These are phyloP conservation scores for Monoplex corrugatus DNA, from an alignment of 2,888 invertebrate genomes.

Conservation along the genomic window DNA sequence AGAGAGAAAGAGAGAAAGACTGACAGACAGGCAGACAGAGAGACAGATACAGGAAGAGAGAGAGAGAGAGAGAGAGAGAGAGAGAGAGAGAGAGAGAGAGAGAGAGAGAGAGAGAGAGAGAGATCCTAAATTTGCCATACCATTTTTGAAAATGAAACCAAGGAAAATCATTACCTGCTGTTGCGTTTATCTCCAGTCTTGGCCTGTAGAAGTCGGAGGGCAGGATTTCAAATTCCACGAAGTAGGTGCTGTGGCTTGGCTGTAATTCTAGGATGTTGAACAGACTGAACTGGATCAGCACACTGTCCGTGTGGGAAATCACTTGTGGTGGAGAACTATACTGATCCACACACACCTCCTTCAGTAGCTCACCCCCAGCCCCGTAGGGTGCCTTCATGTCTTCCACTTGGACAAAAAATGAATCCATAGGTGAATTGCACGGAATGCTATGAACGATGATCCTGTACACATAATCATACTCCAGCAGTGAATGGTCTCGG, in stretches of 20 bases:
- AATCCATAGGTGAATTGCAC: background rate
- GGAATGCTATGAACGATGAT: background rate
- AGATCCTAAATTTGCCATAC: no score
- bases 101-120: no score
- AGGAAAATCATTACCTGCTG: constrained; percentile 20
- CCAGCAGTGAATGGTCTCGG: background rate
- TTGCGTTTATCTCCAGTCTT: background rate
- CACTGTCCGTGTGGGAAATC: background rate
- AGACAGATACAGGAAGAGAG: background rate
- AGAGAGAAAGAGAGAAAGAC: background rate
- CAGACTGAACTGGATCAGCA: background rate
- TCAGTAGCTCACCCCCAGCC: background rate
- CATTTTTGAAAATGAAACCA: no score
- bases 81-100: constrained; percentile 2
- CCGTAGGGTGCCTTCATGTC: background rate
- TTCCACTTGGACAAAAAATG: background rate
- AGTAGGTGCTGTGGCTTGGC: background rate
- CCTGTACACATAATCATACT: background rate
- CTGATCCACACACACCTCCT: background rate
- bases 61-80: constrained; percentile 13
- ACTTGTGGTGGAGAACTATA: background rate
- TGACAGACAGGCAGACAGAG: background rate
- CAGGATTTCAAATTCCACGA: background rate
- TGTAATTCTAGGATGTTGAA: background rate
- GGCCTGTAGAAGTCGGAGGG: background rate